These are phyloP conservation scores for Himalopsyche japonica DNA, from an alignment of 2,888 invertebrate genomes.

Conservation along the genomic window DNA sequence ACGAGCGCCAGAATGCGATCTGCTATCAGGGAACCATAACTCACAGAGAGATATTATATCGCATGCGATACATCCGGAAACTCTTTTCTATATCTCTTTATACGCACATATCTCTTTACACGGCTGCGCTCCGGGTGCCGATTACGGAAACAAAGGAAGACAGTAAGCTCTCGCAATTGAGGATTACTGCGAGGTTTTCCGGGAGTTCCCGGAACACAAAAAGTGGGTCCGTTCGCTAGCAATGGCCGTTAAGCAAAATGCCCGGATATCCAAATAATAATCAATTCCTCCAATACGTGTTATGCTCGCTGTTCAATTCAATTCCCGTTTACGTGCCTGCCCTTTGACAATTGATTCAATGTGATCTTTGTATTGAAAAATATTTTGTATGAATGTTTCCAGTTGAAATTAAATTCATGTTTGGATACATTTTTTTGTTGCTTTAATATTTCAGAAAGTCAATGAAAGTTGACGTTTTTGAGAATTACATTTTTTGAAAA, in stretches of 20 bases:
- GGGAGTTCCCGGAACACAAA: background rate
- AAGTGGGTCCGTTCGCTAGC: background rate
- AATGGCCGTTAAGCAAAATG: background rate
- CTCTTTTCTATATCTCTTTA: background rate
- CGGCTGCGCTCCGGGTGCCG: slow-evolving; percentile 1
- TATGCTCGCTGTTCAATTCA: background rate
- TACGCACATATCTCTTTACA: background rate
- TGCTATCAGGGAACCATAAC: background rate
- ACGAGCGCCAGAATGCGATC: background rate
- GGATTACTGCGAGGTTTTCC: slow-evolving; percentile 5
- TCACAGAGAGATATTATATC: background rate
- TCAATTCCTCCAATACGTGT: background rate
- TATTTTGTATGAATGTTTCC: too few species aligned
- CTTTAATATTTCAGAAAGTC: too few species aligned
- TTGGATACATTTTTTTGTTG: too few species aligned
- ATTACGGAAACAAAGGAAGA: slow-evolving; percentile 14
- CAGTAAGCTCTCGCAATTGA: slow-evolving; percentile 8
- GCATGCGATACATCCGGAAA: background rate
- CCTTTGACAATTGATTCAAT: background rate
- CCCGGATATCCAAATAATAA: background rate
- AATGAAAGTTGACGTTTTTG: too few species aligned
- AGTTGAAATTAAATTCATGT: too few species aligned
- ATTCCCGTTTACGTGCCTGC: background rate
- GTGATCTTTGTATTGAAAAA: too few species aligned
- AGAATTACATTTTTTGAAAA: too few species aligned